Evolutionary conservation across 1,140 invertebrate genomes (phyloP), one percentile per base, ranked within the genome.

Genomic region (Lucilia sericata): DNA sequence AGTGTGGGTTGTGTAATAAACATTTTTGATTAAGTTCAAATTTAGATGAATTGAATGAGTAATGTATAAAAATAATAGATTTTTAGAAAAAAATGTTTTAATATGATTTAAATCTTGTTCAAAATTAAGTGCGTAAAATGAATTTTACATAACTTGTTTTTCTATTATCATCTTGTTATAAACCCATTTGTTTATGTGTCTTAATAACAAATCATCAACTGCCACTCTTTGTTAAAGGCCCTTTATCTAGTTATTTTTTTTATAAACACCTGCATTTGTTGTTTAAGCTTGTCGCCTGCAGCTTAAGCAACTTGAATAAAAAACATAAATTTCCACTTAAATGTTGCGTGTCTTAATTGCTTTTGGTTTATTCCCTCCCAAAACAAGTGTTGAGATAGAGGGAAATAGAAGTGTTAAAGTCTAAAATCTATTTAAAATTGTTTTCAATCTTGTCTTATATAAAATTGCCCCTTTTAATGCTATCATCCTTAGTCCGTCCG

Each of bases 261-360:
- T 42, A 42, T 42, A 42, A 7, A 60, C 55, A 60, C 55, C 55
- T 60, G 55, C 55, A 14, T 60, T 14, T 60, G n/a, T 60, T 60
- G 25, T 30, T 30, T 30, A 30, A 30, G 25, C 25, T 7, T 17
- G 1, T n/a, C n/a, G 14, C 55, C 55, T 17, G 2, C 14, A 7
- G 55, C 13, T 60, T 17, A 14, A 14, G 14, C 13, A 42, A 60
- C 55, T n/a, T 60, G 55, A 0, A 3, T 60, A 2, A 14, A n/a
- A 14, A 2, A 60, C 55, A 60, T 60, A 17, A 60, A 60, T 60
- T 60, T 60, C 55, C 55, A 60, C 55, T 60, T 60, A 60, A 60
- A 60, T 60, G 55, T 60, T 60, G 55, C 55, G 55, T 60, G 55
- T 60, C 55, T 60, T 60, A 60, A 60, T 60, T 60, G 55, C 5